Base-by-base conservation (phyloP, 1,140 invertebrate genomes). In the Drosophila pectinifera region DNA sequence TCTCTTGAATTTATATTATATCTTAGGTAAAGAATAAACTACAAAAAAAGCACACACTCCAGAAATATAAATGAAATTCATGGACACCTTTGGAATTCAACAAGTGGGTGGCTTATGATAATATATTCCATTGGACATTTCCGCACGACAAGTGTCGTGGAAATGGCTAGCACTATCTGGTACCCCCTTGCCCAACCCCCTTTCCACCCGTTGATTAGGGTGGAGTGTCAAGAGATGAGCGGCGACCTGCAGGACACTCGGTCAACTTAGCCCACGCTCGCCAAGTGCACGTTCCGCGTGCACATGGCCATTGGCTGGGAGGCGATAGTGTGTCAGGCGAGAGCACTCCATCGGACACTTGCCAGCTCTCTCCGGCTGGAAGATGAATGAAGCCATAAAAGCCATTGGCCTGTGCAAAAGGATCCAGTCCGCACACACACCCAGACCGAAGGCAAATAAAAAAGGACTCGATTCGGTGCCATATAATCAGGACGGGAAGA, bases 251-350 rank as follows among this genome's bases (percentile, higher is more conserved):
- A 65, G 61, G 45, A 68, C 31, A 45, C 22, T 68, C 45, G 57
- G 51, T 74, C 63, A 73, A 72, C 73, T 65, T 80, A 34, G 67
- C 14, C 36, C 28, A 59, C 68, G 63, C 48, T 39, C 22, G 34
- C 45, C 57, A 26, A 61, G 57, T 38, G 43, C 73, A 68, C 76
- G 65, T 76, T 75, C 34, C 68, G 74, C 72, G 67, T 84, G 78
- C 85, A 86, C 84, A 81, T 86, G 78, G 65, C 65, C 73, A 84
- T 84, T 84, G 80, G 67, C 65, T 73, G 76, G 68, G 77, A 74
- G 78, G 73, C 48, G 43, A 57, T 48, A 38, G 53, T 73, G 55
- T 65, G 62, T 56, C 53, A 69, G 58, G 51, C n/a, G 18, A 4
- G 73, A n/a, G n/a, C 34, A 24, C 24, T 55, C 36, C 28, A 34